These are phyloP conservation scores for Brachyopa scutellaris DNA, from an alignment of 2,888 invertebrate genomes.

Conservation along the genomic window DNA sequence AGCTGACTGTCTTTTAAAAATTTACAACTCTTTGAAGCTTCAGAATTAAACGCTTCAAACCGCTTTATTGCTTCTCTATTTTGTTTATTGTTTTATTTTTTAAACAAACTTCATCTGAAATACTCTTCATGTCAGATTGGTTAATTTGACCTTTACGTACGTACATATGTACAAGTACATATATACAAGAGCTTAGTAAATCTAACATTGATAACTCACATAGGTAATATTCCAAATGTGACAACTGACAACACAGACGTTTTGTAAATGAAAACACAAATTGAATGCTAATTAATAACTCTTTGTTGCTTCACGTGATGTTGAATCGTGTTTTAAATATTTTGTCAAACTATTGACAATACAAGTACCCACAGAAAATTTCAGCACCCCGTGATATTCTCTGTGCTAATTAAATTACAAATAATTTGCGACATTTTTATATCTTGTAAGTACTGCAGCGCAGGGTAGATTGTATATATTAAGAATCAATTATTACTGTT, in stretches of 20 bases:
- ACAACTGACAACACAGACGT: conserved; percentile 9
- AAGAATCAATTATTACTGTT: conserved; percentile 34
- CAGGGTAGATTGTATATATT: conserved; percentile 14
- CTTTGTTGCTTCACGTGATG: conserved; percentile 65
- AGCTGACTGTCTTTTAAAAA: neutral
- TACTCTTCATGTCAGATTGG: neutral
- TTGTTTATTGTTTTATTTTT: neutral
- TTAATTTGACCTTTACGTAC: conserved; percentile 18
- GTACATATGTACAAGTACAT: too few species aligned
- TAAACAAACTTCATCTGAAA: neutral
- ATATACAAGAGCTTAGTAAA: neutral
- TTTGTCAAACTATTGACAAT: conserved; percentile 68
- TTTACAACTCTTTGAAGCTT: too few species aligned
- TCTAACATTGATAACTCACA: conserved; percentile 10
- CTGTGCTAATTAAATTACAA: conserved; percentile 62
- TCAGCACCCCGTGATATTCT: conserved; percentile 44
- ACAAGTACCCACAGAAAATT: conserved; percentile 30
- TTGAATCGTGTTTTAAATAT: conserved; percentile 61
- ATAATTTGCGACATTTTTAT: conserved; percentile 19
- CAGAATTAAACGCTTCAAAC: too few species aligned
- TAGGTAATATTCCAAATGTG: conserved; percentile 1
- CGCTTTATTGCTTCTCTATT: neutral
- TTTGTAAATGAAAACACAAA: conserved; percentile 51
- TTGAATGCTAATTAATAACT: conserved; percentile 71
- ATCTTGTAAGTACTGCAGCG: neutral